Evolutionary conservation across 1,140 invertebrate species (phyloP), one percentile per base, ranked within the genome.

Genomic region (Eueides isabella): DNA sequence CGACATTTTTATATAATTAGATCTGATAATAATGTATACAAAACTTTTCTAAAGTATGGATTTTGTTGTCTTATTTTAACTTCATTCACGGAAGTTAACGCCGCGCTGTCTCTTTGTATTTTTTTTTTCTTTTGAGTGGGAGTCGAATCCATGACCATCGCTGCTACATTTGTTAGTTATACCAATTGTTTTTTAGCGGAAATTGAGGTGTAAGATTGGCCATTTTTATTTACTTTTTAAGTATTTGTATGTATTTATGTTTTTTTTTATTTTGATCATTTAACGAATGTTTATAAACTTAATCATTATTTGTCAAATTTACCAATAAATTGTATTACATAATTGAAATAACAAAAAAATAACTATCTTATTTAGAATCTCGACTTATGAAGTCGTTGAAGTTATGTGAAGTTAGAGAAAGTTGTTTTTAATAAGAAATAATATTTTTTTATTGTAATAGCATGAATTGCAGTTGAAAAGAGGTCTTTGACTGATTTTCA

Each of bases 1-100:
- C 28, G n/a, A 35, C 23, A 33, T 62, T 70, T 70, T 62, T 62
- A 62, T 62, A 70, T 62, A 5, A 62, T 70, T 12, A 41, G 68
- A 70, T 70, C 68, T 70, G 68, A 70, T 62, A 29, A 26, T 55
- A 55, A 55, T 55, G 48, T 55, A 26, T 26, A 55, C 19, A 23
- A 23, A 48, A 55, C 48, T 55, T 55, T 55, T 55, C 19, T 1
- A 19, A 19, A 38, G 5, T 38, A 38, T 16, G 16, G 12, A 16
- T 4, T 38, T 16, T 16, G 35, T 38, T 38, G 35, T 38, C 14
- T 38, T 38, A 16, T 38, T 35, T 35, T 35, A 38, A 14, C 35
- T 38, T 38, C 14, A 14, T 5, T 5, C 14, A 14, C 35, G 35
- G 35, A 5, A 38, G 4, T 38, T 14, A 4, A 38, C 12, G 35